Evolutionary conservation across 2,797 vertebrate genomes (phyloP).

Genomic region (Coracias cyanogaster): DNA sequence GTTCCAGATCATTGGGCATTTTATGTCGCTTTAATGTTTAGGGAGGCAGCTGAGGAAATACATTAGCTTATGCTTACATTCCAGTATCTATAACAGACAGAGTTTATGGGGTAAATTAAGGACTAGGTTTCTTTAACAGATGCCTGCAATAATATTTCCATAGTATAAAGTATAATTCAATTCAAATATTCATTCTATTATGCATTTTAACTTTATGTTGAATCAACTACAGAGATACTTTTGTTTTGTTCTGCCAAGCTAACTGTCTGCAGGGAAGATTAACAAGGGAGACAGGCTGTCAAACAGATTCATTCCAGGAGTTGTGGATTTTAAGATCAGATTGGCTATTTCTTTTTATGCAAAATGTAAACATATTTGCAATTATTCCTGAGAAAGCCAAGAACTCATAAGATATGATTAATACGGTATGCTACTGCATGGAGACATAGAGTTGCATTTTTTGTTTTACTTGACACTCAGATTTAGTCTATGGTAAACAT

Average conservation of each 20-base stretch:
- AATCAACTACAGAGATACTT: background rate
- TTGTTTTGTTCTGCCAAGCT: background rate
- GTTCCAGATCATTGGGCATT: slow-evolving; percentile 59
- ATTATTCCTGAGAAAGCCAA: background rate
- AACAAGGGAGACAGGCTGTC: background rate
- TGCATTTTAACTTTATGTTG: background rate
- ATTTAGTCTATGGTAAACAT: background rate
- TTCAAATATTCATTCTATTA: slow-evolving; percentile 30
- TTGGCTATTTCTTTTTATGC: background rate
- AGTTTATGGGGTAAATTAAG: slow-evolving; percentile 44
- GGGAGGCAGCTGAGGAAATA: slow-evolving; percentile 54
- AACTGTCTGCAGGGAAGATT: background rate
- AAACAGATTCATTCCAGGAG: background rate
- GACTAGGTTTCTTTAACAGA: background rate
- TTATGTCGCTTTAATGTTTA: slow-evolving; percentile 68
- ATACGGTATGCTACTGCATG: background rate
- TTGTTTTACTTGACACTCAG: background rate
- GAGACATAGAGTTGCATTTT: background rate
- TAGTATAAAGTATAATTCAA: background rate
- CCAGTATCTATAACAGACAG: background rate
- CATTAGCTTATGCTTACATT: slow-evolving; percentile 35
- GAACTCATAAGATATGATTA: background rate
- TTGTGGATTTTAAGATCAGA: background rate
- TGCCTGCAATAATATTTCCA: slow-evolving; percentile 19
- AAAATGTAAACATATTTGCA: slow-evolving; percentile 20